Evolutionary conservation across 2,797 vertebrate genomes (phyloP).

Genomic region (Cyprinodon diabolis): DNA sequence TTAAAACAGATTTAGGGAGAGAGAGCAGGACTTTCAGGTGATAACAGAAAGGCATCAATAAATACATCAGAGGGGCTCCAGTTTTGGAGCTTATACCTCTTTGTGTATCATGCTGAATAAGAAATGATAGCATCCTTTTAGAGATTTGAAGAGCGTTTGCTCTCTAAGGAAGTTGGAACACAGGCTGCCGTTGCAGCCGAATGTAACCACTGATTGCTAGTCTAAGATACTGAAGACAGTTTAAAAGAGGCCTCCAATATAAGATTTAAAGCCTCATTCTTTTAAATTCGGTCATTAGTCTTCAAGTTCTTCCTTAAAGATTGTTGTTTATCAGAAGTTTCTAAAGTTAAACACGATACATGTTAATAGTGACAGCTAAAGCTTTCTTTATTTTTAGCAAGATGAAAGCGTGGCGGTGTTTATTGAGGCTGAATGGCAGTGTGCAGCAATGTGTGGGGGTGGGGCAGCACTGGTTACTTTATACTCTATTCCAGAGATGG

Average conservation of each 20-base stretch:
- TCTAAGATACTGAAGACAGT: too few species aligned
- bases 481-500: too few species aligned
- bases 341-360: too few species aligned
- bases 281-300: background rate
- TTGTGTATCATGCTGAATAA: background rate
- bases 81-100: background rate
- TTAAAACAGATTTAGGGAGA: background rate
- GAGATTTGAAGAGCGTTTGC: too few species aligned
- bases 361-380: background rate
- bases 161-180: too few species aligned
- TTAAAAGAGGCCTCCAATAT: background rate
- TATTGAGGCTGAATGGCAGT: background rate
- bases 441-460: background rate
- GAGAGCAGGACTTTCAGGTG: background rate
- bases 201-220: too few species aligned
- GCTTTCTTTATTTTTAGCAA: background rate
- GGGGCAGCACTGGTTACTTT: background rate
- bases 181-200: too few species aligned
- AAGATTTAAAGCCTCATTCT: background rate
- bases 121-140: background rate
- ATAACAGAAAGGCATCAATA: background rate
- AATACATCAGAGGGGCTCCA: background rate
- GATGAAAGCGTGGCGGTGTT: background rate
- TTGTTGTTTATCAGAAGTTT: too few species aligned
- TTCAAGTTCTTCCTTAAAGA: too few species aligned